Percentiles rank a stretch among this genome's conserved stretches.
phyloP scores from a whole-genome alignment of 2,797 vertebrate genomes.

The Rhyacichthys aspro region DNA sequence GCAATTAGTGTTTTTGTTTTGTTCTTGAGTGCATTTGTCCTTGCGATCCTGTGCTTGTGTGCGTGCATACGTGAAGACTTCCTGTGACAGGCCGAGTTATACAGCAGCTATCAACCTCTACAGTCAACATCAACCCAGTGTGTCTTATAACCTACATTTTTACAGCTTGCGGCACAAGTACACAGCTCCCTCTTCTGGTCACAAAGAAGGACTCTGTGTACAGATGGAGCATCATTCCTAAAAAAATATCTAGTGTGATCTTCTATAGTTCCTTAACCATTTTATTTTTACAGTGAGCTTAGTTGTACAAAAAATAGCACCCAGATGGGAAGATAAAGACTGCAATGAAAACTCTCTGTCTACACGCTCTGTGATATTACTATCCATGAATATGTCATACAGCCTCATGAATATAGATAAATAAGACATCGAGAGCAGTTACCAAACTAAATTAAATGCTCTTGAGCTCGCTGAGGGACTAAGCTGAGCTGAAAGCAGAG shows the following conservation, averaged over 20 bases:
- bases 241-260: not conserved
- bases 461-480: slow-evolving; percentile 2
- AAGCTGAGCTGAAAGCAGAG: slow-evolving; percentile 21
- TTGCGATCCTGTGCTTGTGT: not conserved
- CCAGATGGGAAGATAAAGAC: too few species aligned
- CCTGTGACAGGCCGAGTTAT: slow-evolving; percentile 25
- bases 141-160: slow-evolving; percentile 44
- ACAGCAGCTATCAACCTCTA: slow-evolving; percentile 25
- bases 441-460: not conserved
- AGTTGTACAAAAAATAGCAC: too few species aligned
- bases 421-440: too few species aligned
- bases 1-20: slow-evolving; percentile 37
- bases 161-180: slow-evolving; percentile 14
- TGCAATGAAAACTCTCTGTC: too few species aligned
- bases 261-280: too few species aligned
- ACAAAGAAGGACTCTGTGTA: not conserved
- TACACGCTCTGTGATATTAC: too few species aligned
- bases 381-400: too few species aligned
- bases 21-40: slow-evolving; percentile 22
- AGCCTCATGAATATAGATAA: too few species aligned
- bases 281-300: too few species aligned
- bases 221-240: not conserved
- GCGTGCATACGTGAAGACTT: slow-evolving; percentile 1
- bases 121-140: slow-evolving; percentile 32
- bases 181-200: slow-evolving; percentile 58